Conservation (phyloP, 23 tunicate species). For the Ascidia mentula region DNA sequence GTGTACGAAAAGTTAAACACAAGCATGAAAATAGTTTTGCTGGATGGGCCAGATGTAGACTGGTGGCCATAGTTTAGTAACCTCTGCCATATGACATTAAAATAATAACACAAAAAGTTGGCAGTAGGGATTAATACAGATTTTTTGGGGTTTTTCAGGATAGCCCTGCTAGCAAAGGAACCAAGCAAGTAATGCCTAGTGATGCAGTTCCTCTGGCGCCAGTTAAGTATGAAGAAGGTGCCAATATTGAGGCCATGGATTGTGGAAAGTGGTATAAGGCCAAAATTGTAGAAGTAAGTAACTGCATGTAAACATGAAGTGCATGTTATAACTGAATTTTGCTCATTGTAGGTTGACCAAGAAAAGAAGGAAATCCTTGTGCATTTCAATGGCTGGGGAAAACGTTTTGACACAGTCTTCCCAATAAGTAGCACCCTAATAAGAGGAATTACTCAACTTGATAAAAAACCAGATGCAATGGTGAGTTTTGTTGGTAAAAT, state of each 20-base stretch:
- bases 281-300: constrained; percentile 43
- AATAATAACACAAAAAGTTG: neutral
- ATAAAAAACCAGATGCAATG: constrained; percentile 35
- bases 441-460: constrained; percentile 68
- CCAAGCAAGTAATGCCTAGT: constrained; percentile 10
- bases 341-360: constrained; percentile 46
- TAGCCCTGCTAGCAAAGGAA: neutral
- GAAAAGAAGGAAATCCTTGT: constrained; percentile 60
- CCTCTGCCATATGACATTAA: too few species aligned
- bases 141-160: constrained; percentile 1
- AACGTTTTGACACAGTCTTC: constrained; percentile 64
- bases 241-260: constrained; percentile 82
- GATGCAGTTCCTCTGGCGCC: constrained; percentile 65
- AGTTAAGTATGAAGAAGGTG: constrained; percentile 64
- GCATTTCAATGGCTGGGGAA: constrained; percentile 85
- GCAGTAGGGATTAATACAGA: neutral
- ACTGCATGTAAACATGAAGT: neutral
- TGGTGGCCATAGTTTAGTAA: too few species aligned
- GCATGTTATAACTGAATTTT: neutral
- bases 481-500: neutral
- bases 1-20: too few species aligned
- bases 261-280: constrained; percentile 82
- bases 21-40: too few species aligned
- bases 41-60: too few species aligned
- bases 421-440: constrained; percentile 59